phyloP scores from a whole-genome alignment of 2,797 vertebrate genomes.

The Ceyx erithaca region DNA sequence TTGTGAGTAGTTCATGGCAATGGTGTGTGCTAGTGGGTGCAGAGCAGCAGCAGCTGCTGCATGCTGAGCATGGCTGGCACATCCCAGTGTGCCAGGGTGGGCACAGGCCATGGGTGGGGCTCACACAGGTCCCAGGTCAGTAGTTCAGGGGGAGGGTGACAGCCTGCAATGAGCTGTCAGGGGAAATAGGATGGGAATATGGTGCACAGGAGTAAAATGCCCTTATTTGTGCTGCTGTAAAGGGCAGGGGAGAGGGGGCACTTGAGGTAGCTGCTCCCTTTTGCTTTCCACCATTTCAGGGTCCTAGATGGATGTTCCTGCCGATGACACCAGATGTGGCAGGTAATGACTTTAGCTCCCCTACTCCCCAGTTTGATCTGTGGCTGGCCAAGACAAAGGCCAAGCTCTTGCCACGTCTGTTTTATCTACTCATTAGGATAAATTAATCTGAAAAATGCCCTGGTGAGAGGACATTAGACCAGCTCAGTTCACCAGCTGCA shows the following conservation, averaged over 20 bases:
- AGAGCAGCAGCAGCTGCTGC: not conserved
- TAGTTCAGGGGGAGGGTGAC: not conserved
- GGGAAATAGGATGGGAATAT: not conserved
- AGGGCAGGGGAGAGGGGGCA: not conserved
- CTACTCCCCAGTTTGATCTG: fast-evolving
- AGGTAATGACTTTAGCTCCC: not conserved
- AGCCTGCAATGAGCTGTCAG: not conserved
- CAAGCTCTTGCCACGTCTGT: fast-evolving
- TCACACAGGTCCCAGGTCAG: not conserved
- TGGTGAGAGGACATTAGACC: not conserved
- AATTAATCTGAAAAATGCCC: not conserved
- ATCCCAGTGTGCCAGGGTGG: not conserved
- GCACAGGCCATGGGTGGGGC: not conserved
- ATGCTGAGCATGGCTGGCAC: not conserved
- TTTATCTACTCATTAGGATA: fast-evolving
- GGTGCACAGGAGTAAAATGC: not conserved
- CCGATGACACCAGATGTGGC: too few species aligned
- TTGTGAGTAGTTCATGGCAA: not conserved
- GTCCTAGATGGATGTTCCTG: too few species aligned
- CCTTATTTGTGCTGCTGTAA: not conserved
- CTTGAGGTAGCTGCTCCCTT: not conserved
- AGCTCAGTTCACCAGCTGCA: not conserved
- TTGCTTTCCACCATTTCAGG: fast-evolving
- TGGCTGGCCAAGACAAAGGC: not conserved
- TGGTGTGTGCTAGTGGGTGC: not conserved